These are phyloP conservation scores for Lethrus apterus DNA, from an alignment of 1,140 invertebrate species.

Conservation along the genomic window DNA sequence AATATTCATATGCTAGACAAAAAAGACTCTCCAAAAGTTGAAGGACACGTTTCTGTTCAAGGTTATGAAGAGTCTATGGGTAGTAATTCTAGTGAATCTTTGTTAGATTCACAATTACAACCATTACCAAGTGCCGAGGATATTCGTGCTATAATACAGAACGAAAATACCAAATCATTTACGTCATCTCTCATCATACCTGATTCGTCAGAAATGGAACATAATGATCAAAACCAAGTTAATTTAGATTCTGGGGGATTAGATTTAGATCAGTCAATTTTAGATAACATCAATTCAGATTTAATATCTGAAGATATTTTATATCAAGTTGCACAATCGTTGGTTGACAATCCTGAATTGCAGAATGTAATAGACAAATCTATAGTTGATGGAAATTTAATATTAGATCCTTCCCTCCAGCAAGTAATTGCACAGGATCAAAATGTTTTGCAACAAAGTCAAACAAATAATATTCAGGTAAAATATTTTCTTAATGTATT, in stretches of 20 bases:
- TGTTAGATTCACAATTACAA: slow-evolving; percentile 18
- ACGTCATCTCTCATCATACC: slow-evolving; percentile 36
- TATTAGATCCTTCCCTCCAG: slow-evolving; percentile 27
- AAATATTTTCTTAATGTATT: slow-evolving; percentile 11
- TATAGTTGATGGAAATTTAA: slow-evolving; percentile 44
- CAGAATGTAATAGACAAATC: slow-evolving; percentile 61
- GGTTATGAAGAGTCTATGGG: slow-evolving; percentile 12
- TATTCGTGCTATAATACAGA: slow-evolving; percentile 34
- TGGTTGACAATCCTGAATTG: slow-evolving; percentile 58
- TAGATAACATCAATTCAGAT: slow-evolving; percentile 47
- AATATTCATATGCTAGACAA: neutral
- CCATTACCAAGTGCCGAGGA: slow-evolving; percentile 26
- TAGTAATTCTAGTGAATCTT: slow-evolving; percentile 18
- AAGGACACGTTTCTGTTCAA: slow-evolving; percentile 17
- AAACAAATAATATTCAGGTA: slow-evolving; percentile 12
- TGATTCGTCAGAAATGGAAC: slow-evolving; percentile 21
- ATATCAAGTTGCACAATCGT: slow-evolving; percentile 55
- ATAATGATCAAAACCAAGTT: slow-evolving; percentile 23
- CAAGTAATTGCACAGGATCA: slow-evolving; percentile 15
- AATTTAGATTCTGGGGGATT: slow-evolving; percentile 29
- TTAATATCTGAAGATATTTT: slow-evolving; percentile 57
- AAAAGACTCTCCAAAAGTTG: slow-evolving; percentile 4
- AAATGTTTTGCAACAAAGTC: slow-evolving; percentile 2
- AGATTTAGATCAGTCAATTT: slow-evolving; percentile 41
- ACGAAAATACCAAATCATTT: slow-evolving; percentile 34